phyloP scores from a whole-genome alignment of 92 coral and sea anemone genomes.

The Parazoanthus atlanticus region DNA sequence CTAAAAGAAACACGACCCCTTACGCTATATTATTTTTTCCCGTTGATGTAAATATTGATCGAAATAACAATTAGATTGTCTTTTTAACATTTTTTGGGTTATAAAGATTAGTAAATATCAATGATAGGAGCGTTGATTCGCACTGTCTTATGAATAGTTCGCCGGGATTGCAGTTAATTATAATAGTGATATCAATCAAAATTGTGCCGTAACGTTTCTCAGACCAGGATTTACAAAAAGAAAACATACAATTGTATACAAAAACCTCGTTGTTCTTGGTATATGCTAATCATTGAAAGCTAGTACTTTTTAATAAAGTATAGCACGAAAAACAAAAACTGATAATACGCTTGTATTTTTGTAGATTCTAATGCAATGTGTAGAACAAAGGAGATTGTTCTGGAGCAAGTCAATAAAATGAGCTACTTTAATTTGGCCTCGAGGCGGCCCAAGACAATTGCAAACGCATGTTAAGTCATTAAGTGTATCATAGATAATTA shows the following conservation, averaged over 20 bases:
- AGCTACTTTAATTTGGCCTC: conserved; percentile 15
- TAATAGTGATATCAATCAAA: neutral
- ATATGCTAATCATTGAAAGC: neutral
- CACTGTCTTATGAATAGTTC: neutral
- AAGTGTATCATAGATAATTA: conserved; percentile 7
- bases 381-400: conserved; percentile 36
- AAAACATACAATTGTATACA: neutral
- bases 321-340: neutral
- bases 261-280: neutral
- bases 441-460: conserved; percentile 24
- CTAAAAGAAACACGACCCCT: conserved; percentile 22
- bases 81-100: conserved; percentile 11
- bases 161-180: neutral
- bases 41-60: conserved; percentile 36
- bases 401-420: conserved; percentile 18
- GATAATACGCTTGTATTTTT: neutral
- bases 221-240: neutral
- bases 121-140: neutral
- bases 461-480: conserved; percentile 25
- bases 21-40: conserved; percentile 16
- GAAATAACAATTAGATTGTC: conserved; percentile 5
- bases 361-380: neutral
- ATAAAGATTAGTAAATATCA: neutral
- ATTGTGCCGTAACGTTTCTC: neutral
- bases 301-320: conserved; percentile 30